Evolutionary conservation across 1,140 invertebrate species (phyloP).

Genomic region (Bombus difficillimus): DNA sequence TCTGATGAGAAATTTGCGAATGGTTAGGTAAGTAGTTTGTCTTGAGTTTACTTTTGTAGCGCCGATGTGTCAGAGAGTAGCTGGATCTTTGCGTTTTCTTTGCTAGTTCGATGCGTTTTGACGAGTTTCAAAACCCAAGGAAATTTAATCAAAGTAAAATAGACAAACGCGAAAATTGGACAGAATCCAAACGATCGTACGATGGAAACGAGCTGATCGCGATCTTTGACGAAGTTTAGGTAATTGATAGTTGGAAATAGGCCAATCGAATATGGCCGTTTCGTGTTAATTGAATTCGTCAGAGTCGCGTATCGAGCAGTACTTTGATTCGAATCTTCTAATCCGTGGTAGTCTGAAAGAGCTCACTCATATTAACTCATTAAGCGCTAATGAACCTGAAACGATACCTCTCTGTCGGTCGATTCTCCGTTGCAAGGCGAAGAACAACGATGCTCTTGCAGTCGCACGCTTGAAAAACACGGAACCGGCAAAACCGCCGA

Average conservation of each 20-base stretch:
- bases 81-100: too few species aligned
- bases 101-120: too few species aligned
- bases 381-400: constrained; percentile 55
- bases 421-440: background rate
- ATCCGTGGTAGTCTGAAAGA: constrained; percentile 43
- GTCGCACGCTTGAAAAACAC: background rate
- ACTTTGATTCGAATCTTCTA: constrained; percentile 49
- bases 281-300: constrained; percentile 6
- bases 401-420: constrained; percentile 9
- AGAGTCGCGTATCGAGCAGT: background rate
- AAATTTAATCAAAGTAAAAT: too few species aligned
- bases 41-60: too few species aligned
- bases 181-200: too few species aligned
- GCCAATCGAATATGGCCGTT: background rate
- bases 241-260: background rate
- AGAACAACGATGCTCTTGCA: constrained; percentile 1
- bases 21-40: background rate
- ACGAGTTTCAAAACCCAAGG: too few species aligned
- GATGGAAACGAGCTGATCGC: too few species aligned
- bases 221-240: too few species aligned
- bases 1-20: background rate
- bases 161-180: background rate
- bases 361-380: constrained; percentile 44
- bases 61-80: too few species aligned
- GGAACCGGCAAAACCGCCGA: background rate